Base-by-base conservation (phyloP, 2,797 vertebrate genomes). In the Mus caroli region DNA sequence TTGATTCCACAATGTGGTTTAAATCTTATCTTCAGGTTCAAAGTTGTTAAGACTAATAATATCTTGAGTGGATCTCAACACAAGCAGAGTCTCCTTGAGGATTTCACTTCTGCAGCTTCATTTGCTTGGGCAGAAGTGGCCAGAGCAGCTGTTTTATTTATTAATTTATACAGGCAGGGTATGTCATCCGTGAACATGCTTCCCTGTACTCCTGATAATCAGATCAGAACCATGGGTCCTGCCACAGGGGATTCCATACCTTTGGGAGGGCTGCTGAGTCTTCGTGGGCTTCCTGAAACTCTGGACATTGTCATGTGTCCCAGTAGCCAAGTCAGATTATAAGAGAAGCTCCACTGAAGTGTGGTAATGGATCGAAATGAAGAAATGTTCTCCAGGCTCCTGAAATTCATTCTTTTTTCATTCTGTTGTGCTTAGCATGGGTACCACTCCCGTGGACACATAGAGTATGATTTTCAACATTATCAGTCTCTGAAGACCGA, bases 1-100 rank as follows among this genome's bases (percentile, higher is more conserved):
- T 54, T 50, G 50, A 62, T 84, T 94, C 58, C 1, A 73, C 11
- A 52, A 54, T 54, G 52, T 54, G 52, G 52, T 54, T 54, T 54
- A 54, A 14, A 54, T 54, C 52, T 54, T 54, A 54, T 54, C 52
- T 54, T 54, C 52, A 31, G 73, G 80, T 83, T 83, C 71, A 37
- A 60, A 89, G 54, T 77, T 85, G 69, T 79, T 87, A 37, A 64
- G 60, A 84, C 56, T 92, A 22, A 85, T 85, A 19, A 85, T 85
- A 19, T 87, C 83, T 89, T 43, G 54, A 82, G 77, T 88, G 69
- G 67, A 90, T 78, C 46, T 62, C 69, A 93, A 80, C 62, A 28
- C n/a, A 88, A 34, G 19, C 20, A 73, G 52, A 76, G 15, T 85
- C 73, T 56, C 50, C 83, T 85, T 91, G 79, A 88, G 86, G 87